Conservation (phyloP, 2,113 vertebrate genomes). For the Heterotis niloticus region DNA sequence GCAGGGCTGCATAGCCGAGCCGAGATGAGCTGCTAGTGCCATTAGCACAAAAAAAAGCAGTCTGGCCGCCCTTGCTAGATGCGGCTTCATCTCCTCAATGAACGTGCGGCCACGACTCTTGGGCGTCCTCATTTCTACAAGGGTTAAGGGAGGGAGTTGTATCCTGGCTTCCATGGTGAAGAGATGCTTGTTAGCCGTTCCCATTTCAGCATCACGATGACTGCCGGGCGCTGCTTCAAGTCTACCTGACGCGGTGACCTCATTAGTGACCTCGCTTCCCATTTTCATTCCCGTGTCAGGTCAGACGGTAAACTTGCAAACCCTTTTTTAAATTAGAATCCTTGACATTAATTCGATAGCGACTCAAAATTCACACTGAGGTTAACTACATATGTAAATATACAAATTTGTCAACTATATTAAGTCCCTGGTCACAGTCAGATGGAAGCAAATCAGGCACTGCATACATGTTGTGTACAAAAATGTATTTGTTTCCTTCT, state of each 20-base stretch:
- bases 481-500: no score
- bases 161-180: background rate
- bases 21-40: background rate
- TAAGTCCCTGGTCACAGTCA: background rate
- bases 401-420: background rate
- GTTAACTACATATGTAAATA: background rate
- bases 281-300: background rate
- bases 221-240: background rate
- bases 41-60: background rate
- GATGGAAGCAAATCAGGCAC: background rate
- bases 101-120: background rate
- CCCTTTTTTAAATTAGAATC: background rate
- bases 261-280: background rate
- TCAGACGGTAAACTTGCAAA: background rate
- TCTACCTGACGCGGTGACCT: no score
- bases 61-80: background rate
- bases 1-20: background rate
- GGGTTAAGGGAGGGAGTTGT: background rate
- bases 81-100: background rate
- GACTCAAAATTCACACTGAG: background rate
- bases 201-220: background rate
- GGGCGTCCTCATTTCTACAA: background rate
- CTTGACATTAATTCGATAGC: background rate
- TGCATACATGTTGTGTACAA: background rate
- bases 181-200: background rate